Base-by-base conservation (phyloP, 2,113 vertebrate genomes). In the Hassar affinis region DNA sequence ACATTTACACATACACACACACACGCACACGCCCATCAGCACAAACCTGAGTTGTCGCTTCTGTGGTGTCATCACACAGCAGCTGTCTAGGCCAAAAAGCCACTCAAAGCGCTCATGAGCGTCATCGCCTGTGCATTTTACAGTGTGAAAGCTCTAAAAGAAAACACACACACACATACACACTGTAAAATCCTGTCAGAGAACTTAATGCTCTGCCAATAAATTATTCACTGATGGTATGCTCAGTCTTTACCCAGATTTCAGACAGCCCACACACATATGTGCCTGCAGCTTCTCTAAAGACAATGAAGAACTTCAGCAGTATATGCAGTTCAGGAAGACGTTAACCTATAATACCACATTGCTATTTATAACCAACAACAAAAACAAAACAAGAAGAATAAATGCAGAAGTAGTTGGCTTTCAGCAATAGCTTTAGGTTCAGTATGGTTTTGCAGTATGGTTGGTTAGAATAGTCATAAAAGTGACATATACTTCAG, bases 141-240 rank as follows among this genome's bases (percentile, higher is more conserved):
- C 77, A 71, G 76, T 69, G 78, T 80, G 71, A 56, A 68, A 78
- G 45, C 72, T 57, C 62, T 57, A 79, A 76, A 75, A 76, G 78
- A n/a, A 42, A 69, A 30, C 78, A 59, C 35, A 57, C 61, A 62
- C 30, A 57, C 51, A 66, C 30, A 83, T 59, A 69, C 68, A 68
- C 72, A 51, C 78, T 42, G 78, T 81, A 81, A 85, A 79, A 76
- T 74, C 64, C 74, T 66, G 78, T 51, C 25, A 56, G 22, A 69
- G 66, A 35, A 74, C 62, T 25, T 59, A 62, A 57, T 61, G 78
- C 54, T 83, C 78, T 72, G 56, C 64, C 69, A 64, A 83, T 88
- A 33, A 88, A 86, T 85, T 85, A 88, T 88, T 86, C 82, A 86
- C 75, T 79, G 79, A 84, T 54, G 71, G 68, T 52, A 61, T 76